phyloP scores from a whole-genome alignment of 1,140 invertebrate genomes.

The Ctenoplectra terminalis region DNA sequence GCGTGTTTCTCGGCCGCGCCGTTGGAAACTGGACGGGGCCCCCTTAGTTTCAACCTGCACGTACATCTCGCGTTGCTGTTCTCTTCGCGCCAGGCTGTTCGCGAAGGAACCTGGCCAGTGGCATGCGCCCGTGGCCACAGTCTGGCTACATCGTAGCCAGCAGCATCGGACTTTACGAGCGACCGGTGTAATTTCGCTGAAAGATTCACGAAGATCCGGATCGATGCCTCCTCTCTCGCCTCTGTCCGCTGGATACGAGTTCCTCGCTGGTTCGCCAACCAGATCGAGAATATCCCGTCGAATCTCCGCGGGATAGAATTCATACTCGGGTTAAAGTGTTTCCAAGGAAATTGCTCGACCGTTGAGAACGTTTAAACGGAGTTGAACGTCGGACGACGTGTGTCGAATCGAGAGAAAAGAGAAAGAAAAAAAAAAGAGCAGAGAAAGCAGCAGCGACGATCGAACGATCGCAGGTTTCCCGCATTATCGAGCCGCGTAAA shows the following conservation, averaged over 20 bases:
- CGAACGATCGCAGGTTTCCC: background rate
- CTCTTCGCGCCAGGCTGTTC: background rate
- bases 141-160: background rate
- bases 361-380: background rate
- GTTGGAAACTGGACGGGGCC: slow-evolving; percentile 44
- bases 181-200: slow-evolving; percentile 72
- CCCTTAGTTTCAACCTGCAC: background rate
- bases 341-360: background rate
- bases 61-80: slow-evolving; percentile 1
- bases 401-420: background rate
- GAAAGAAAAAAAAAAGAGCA: background rate
- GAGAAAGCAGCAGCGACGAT: background rate
- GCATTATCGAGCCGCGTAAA: background rate
- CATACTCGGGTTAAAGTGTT: background rate
- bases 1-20: background rate
- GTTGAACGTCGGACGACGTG: background rate
- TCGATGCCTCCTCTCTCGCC: slow-evolving; percentile 58
- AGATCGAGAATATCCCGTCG: background rate
- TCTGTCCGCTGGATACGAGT: background rate
- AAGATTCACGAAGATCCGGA: slow-evolving; percentile 78
- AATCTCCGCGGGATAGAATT: background rate
- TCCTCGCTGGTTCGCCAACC: background rate
- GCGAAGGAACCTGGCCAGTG: background rate
- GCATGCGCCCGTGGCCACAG: background rate
- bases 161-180: slow-evolving; percentile 68